Evolutionary conservation across 2,797 vertebrate species (phyloP).

Genomic region (Sebastiscus tertius): DNA sequence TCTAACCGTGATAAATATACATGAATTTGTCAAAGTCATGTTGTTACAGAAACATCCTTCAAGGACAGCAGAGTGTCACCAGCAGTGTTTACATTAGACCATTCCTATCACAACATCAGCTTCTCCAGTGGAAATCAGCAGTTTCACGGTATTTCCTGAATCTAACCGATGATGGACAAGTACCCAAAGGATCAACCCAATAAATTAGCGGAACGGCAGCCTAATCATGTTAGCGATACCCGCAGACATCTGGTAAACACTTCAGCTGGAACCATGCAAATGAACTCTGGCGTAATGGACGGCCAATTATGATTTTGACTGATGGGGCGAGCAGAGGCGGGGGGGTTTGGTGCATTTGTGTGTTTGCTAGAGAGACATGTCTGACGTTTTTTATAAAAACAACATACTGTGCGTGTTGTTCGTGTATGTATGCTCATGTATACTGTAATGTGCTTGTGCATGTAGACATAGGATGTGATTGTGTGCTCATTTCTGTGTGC

Average conservation of each 20-base stretch:
- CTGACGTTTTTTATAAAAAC: constrained; percentile 1
- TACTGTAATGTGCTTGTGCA: background rate
- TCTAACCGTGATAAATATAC: constrained; percentile 10
- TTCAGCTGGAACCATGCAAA: constrained; percentile 72
- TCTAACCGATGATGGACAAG: constrained; percentile 40
- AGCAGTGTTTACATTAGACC: background rate
- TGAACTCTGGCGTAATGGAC: constrained; percentile 71
- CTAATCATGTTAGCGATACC: constrained; percentile 70
- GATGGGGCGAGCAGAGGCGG: constrained; percentile 39
- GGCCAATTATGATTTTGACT: constrained; percentile 73
- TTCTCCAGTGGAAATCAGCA: background rate
- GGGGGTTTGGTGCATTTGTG: background rate
- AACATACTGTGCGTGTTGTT: background rate
- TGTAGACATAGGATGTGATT: background rate
- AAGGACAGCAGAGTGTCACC: background rate
- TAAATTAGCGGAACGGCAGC: constrained; percentile 62
- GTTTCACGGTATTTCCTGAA: constrained; percentile 18
- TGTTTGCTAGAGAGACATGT: background rate
- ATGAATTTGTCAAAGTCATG: constrained; percentile 6
- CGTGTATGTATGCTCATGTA: background rate
- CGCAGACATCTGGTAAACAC: constrained; percentile 77
- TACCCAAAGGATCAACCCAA: constrained; percentile 56
- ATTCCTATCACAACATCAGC: background rate
- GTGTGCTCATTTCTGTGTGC: background rate
- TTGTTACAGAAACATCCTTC: background rate